phyloP scores from a whole-genome alignment of 1,140 invertebrate genomes.

The Pectinophora gossypiella region DNA sequence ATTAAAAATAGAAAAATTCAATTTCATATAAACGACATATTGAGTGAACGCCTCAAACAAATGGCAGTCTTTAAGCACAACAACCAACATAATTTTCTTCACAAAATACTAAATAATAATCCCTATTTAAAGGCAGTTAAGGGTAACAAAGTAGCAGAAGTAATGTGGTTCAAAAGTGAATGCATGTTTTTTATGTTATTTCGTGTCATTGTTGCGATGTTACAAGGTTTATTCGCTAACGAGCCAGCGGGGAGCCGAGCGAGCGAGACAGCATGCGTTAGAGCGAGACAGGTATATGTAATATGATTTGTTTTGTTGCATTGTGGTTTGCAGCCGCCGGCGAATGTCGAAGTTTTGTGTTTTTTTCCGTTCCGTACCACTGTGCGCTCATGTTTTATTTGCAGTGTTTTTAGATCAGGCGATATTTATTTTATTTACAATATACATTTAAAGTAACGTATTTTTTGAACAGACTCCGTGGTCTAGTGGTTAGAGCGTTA shows the following conservation, averaged over 20 bases:
- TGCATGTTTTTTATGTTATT: neutral
- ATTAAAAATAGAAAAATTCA: slow-evolving; percentile 4
- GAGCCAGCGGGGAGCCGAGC: neutral
- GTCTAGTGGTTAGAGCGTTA: too few relatives aligned
- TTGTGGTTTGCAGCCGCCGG: slow-evolving; percentile 22
- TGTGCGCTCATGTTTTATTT: slow-evolving; percentile 7
- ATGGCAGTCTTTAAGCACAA: neutral
- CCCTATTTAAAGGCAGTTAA: neutral
- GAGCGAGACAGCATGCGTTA: slow-evolving; percentile 16
- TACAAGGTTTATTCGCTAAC: slow-evolving; percentile 1
- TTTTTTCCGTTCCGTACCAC: slow-evolving; percentile 8
- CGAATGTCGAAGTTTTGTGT: slow-evolving; percentile 26
- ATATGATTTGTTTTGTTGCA: slow-evolving; percentile 44
- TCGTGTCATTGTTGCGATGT: slow-evolving; percentile 1
- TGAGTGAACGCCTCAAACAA: neutral
- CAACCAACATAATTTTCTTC: neutral
- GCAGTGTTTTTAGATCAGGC: too few relatives aligned
- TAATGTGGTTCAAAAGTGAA: neutral
- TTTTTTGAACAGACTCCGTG: too few relatives aligned
- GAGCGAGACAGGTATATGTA: slow-evolving; percentile 27
- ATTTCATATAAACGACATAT: neutral
- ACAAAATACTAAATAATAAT: neutral
- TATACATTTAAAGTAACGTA: too few relatives aligned
- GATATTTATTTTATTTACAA: too few relatives aligned
- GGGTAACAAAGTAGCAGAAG: neutral